A percentile compares a stretch with the other conserved stretches of the same genome.
These are phyloP conservation scores for Pipa parva DNA, from an alignment of 2,113 vertebrate genomes.

Conservation along the genomic window DNA sequence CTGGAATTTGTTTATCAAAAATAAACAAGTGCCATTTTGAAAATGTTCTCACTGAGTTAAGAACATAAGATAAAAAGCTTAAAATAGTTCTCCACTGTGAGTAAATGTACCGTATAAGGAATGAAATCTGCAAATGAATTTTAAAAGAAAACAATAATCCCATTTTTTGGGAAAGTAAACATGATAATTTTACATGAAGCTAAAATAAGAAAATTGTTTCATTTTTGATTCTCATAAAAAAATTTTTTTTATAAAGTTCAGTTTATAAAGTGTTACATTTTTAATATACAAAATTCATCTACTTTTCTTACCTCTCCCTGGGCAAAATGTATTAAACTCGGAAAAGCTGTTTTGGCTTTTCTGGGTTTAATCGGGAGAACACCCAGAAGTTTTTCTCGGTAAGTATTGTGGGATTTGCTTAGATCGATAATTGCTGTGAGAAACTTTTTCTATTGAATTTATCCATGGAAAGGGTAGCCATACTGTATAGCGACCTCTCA, in stretches of 20 bases:
- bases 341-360: neutral
- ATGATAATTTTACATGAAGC: neutral
- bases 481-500: too few relatives aligned
- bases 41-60: constrained; percentile 47
- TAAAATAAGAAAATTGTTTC: constrained; percentile 9
- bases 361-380: neutral
- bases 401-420: too few relatives aligned
- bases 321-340: neutral
- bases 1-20: constrained; percentile 49
- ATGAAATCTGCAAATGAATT: constrained; percentile 24
- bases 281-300: too few relatives aligned
- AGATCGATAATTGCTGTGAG: too few relatives aligned
- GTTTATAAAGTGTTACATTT: too few relatives aligned
- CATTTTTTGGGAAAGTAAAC: neutral
- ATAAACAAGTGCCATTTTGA: constrained; percentile 38
- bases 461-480: too few relatives aligned
- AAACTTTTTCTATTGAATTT: too few relatives aligned
- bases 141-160: constrained; percentile 24
- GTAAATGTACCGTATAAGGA: constrained; percentile 40
- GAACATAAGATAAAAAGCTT: constrained; percentile 43
- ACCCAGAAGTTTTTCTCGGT: too few relatives aligned
- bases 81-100: constrained; percentile 40
- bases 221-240: neutral
- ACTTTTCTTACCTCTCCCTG: too few relatives aligned
- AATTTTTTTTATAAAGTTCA: neutral